Evolutionary conservation across 2,113 vertebrate species (phyloP).

Genomic region (Columbina picui): DNA sequence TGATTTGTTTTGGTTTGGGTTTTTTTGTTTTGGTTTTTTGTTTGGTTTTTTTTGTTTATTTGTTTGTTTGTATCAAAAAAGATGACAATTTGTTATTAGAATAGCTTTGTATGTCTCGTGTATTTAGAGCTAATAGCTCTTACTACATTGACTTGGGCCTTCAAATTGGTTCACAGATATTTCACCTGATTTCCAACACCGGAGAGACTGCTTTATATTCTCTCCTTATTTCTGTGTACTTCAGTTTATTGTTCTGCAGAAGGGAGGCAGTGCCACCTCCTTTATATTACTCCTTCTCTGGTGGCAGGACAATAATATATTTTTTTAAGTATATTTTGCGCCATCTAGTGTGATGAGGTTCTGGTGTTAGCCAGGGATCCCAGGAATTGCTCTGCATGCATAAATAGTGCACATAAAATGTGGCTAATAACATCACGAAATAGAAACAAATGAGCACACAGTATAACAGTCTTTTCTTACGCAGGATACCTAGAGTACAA

Average conservation of each 20-base stretch:
- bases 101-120: background rate
- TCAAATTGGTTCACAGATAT: background rate
- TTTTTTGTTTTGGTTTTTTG: too few relatives aligned
- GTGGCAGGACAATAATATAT: background rate
- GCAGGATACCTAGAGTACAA: background rate
- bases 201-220: background rate
- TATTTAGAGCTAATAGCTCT: background rate
- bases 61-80: background rate
- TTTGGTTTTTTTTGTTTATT: too few relatives aligned
- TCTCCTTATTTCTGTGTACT: background rate
- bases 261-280: rapidly evolving
- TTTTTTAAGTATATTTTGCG: background rate
- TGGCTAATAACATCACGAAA: background rate
- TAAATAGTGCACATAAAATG: background rate
- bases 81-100: background rate
- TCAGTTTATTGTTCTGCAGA: background rate
- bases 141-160: background rate
- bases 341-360: background rate
- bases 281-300: background rate
- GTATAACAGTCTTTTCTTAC: background rate
- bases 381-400: background rate
- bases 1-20: too few relatives aligned
- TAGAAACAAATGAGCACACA: background rate
- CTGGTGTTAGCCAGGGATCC: background rate
- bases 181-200: background rate